Evolutionary conservation across 64 coral and sea anemone genomes (phyloP), one percentile per base, ranked within the genome.

Genomic region (Dendronephthya gigantea): DNA sequence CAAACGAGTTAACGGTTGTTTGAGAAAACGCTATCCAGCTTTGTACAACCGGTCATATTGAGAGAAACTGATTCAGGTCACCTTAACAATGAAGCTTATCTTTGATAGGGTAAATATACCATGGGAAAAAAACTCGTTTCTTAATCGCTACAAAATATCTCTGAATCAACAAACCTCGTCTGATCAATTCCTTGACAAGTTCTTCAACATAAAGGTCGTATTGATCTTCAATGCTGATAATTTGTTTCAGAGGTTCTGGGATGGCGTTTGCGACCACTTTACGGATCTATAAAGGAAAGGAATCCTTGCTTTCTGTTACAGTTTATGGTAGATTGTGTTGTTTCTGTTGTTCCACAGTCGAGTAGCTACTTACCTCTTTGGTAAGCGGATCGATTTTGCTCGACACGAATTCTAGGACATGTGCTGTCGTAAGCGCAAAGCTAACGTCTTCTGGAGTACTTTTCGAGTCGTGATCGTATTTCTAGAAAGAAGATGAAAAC

Each of bases 371-470:
- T 79, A 79, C 72, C 15, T 79, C 72, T 79, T 79, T 79, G 15
- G 72, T 79, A 12, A 79, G 72, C 34, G 72, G 72, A 39, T 79
- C 72, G 17, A 79, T 79, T 79, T 79, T 79, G 9, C 14, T 79
- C 32, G 36, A 28, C 27, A 79, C 72, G 72, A 1, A 79, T 7
- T 79, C 72, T 17, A 79, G 13, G 19, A 79, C 72, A 12, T 6
- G 32, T 16, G 13, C 9, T 79, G 32, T 33, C 12, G 72, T 79
- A 1, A 79, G 30, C 28, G 34, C 22, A 33, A 79, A 79, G 22
- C 32, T 39, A 7, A 79, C 36, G 7, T 79, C 29, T 19, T 79
- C 9, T 15, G 72, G 72, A 14, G 72, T 79, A 0, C 9, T 12
- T 36, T 34, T 79, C 9, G 72, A 79, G 28, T 79, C 72, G 32